Conservation (phyloP, 2,113 vertebrate species). For the Jacana jacana region DNA sequence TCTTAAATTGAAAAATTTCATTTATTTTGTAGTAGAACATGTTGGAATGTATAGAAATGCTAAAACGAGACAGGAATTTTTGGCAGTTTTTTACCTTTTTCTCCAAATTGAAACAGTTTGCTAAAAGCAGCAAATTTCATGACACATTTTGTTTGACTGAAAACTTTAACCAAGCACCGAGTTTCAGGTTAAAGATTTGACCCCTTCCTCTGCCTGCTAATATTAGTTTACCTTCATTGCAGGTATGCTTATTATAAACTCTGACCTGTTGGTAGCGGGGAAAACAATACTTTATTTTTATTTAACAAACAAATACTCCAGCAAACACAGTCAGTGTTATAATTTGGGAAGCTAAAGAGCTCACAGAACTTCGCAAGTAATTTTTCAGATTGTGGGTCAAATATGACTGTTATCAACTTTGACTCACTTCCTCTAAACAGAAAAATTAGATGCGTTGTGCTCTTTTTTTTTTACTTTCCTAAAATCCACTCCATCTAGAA, state of each 20-base stretch:
- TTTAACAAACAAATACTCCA: constrained; percentile 13
- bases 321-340: neutral
- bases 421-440: neutral
- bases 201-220: neutral
- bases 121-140: neutral
- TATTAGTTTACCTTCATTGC: neutral
- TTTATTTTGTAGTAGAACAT: neutral
- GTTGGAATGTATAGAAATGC: neutral
- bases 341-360: neutral
- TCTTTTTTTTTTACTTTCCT: neutral
- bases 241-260: neutral
- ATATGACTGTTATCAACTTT: neutral
- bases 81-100: neutral
- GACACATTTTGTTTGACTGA: neutral
- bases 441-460: neutral
- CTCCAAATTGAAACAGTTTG: neutral
- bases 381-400: neutral
- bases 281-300: neutral
- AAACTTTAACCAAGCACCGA: neutral
- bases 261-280: neutral
- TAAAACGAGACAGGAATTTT: neutral
- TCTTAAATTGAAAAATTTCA: neutral
- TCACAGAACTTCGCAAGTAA: neutral
- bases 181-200: neutral
- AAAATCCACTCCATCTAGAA: neutral